Percentiles rank a stretch among this genome's conserved stretches.
These are phyloP conservation scores for Xyrichtys novacula DNA, from an alignment of 2,797 vertebrate genomes.

Conservation along the genomic window DNA sequence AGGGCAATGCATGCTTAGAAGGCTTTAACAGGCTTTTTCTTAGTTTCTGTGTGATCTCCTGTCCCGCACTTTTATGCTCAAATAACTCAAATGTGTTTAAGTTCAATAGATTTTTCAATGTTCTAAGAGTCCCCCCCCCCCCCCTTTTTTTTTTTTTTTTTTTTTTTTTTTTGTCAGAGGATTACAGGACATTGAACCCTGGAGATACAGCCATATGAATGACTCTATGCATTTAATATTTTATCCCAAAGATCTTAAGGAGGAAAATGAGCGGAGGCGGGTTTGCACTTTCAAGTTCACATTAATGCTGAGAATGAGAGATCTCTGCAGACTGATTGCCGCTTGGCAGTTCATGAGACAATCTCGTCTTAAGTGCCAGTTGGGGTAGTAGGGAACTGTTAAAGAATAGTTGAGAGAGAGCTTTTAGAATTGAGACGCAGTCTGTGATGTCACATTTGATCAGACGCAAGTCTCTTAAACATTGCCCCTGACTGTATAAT, in stretches of 20 bases:
- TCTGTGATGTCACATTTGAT: conserved; percentile 15
- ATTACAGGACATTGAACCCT: not conserved
- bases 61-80: conserved; percentile 9
- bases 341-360: conserved; percentile 6
- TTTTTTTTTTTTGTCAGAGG: not conserved
- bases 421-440: not conserved
- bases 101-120: conserved; percentile 9
- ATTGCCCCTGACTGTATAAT: conserved; percentile 2
- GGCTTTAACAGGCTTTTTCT: conserved; percentile 31
- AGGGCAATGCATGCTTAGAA: conserved; percentile 21
- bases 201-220: not conserved
- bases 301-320: not conserved
- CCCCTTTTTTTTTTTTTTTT: too few species aligned
- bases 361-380: not conserved
- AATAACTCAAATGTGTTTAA: conserved; percentile 17
- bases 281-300: not conserved
- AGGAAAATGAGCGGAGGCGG: not conserved
- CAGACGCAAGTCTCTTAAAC: not conserved
- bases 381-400: not conserved
- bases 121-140: conserved; percentile 6
- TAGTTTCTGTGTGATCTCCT: conserved; percentile 5
- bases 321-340: conserved; percentile 4
- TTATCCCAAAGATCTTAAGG: not conserved
- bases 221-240: not conserved
- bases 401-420: not conserved